Evolutionary conservation across 2,888 invertebrate genomes (phyloP).

Genomic region (Cartodere bifasciata): DNA sequence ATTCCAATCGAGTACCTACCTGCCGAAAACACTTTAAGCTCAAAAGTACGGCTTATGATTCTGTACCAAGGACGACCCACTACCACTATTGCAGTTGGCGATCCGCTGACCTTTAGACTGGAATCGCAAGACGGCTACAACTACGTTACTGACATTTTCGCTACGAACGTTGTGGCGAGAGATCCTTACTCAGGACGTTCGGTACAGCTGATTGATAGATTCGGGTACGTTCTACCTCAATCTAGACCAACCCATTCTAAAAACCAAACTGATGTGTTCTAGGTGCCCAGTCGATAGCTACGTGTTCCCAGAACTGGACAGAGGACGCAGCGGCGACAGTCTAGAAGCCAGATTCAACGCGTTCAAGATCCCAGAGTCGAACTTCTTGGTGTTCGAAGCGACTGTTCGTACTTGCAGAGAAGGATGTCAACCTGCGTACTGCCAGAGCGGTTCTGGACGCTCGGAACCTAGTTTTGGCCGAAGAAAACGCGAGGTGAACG

Average conservation of each 20-base stretch:
- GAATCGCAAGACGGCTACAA: conserved; percentile 84
- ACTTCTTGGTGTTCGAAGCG: conserved; percentile 86
- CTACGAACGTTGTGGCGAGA: conserved; percentile 82
- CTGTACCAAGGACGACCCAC: conserved; percentile 84
- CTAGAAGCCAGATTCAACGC: conserved; percentile 86
- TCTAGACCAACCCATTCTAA: not conserved
- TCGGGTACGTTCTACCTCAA: conserved; percentile 54
- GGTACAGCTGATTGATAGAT: conserved; percentile 78
- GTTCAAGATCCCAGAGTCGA: conserved; percentile 88
- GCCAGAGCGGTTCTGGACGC: conserved; percentile 60
- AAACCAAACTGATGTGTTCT: conserved; percentile 16
- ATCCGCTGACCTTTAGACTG: conserved; percentile 77
- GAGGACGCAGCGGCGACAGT: conserved; percentile 73
- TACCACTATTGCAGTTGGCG: conserved; percentile 86
- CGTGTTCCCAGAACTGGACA: conserved; percentile 82
- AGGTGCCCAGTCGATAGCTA: conserved; percentile 86
- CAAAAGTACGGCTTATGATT: conserved; percentile 73
- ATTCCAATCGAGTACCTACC: conserved; percentile 87
- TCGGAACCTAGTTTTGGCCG: conserved; percentile 74
- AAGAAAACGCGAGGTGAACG: conserved; percentile 44
- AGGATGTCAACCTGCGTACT: conserved; percentile 83
- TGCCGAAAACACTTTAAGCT: conserved; percentile 81
- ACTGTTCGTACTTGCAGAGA: conserved; percentile 81
- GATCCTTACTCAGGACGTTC: conserved; percentile 87
- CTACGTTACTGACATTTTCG: conserved; percentile 81